Evolutionary conservation across 2,888 invertebrate species (phyloP).

Genomic region (Lithophane ornitopus): DNA sequence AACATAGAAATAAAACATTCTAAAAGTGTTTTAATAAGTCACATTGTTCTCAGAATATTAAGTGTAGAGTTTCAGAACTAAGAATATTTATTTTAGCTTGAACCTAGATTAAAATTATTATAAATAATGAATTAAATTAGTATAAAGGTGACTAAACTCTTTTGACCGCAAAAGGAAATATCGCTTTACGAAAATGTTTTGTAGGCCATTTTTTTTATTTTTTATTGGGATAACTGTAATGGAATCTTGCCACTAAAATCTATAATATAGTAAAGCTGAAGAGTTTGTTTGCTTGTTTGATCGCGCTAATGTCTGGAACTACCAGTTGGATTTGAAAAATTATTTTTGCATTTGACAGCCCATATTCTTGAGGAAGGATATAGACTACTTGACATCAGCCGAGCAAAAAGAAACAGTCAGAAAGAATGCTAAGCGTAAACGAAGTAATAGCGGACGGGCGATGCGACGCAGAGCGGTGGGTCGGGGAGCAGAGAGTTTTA

Average conservation of each 20-base stretch:
- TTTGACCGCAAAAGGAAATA: slow-evolving; percentile 34
- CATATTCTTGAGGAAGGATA: not conserved
- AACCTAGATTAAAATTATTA: slow-evolving; percentile 23
- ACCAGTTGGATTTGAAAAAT: not conserved
- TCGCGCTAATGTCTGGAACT: not conserved
- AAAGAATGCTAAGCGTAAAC: not conserved
- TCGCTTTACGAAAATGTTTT: slow-evolving; percentile 20
- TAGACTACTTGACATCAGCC: not conserved
- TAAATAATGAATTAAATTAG: slow-evolving; percentile 21
- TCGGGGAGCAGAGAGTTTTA: not conserved
- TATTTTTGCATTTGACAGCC: not conserved
- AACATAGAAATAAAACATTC: slow-evolving; percentile 19
- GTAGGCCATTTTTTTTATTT: slow-evolving; percentile 14
- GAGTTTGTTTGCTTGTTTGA: not conserved
- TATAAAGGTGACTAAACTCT: slow-evolving; percentile 51
- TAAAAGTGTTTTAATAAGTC: slow-evolving; percentile 48
- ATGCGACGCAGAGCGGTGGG: not conserved
- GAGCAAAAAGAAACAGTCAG: not conserved
- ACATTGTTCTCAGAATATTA: slow-evolving; percentile 52
- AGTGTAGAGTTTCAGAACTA: slow-evolving; percentile 13
- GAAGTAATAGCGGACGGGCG: not conserved
- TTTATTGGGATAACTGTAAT: slow-evolving; percentile 26
- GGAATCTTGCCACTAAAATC: slow-evolving; percentile 10
- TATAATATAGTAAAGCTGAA: not conserved
- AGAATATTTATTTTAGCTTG: slow-evolving; percentile 13